Base-by-base conservation (phyloP, 2,113 vertebrate species). In the Myrmophylax atrothorax region DNA sequence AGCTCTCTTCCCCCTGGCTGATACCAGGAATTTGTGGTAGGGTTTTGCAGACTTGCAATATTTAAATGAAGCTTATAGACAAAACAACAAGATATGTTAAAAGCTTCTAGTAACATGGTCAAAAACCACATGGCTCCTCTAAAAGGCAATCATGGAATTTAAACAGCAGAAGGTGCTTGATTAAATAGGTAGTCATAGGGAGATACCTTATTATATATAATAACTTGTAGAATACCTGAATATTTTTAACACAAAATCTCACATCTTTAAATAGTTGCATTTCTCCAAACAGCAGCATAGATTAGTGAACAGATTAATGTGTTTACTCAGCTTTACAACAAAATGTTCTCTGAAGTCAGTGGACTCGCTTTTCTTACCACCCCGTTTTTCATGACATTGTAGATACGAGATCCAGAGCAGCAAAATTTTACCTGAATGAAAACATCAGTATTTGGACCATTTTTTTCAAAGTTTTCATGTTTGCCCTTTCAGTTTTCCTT, bases 11-110 rank as follows among this genome's bases (percentile, higher is more conserved):
- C 83, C 76, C 28, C n/a, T 49, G 69, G 88, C 82, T 0, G 4
- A 87, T 87, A 87, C 42, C 55, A 92, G 63, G 92, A 95, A 96
- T 97, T 95, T 94, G 96, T 93, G 88, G 92, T 93, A 95, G 73
- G 79, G 68, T 85, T 93, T 92, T 96, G 85, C 94, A 97, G 92
- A 93, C 92, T 94, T 73, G 49, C 56, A 86, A 29, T 93, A 84
- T 92, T 94, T 93, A 96, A 95, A 93, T 89, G 59, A 90, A 86
- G 75, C 59, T 74, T 94, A 87, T 26, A 96, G 90, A 93, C 86
- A 92, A 96, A 96, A 92, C 64, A 96, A 83, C 18, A 86, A 94
- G 75, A 86, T 84, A 95, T 8, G 25, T 94, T 90, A 72, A 94
- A 94, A 74, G 64, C 68, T 72, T 94, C 74, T 64, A 92, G 95